phyloP scores from a whole-genome alignment of 2,113 vertebrate genomes.

The Platysternon megacephalum region DNA sequence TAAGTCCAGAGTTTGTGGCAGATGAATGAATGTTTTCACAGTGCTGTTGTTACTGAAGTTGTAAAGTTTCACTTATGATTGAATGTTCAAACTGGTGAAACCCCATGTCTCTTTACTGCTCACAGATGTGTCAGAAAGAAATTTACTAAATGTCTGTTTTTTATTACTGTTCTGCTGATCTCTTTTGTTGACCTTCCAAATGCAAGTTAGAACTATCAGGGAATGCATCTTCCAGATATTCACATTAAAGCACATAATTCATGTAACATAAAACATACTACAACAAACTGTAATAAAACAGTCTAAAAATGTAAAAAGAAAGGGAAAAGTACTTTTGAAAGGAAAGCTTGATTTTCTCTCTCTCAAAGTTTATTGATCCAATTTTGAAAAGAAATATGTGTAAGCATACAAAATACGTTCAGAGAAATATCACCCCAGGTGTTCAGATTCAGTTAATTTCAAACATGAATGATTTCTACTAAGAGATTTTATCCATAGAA shows the following conservation, averaged over 20 bases:
- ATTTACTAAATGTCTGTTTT: constrained; percentile 65
- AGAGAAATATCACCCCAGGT: not conserved
- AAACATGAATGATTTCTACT: not conserved
- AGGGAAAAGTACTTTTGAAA: constrained; percentile 36
- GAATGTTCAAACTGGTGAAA: constrained; percentile 66
- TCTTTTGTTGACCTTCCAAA: constrained; percentile 65
- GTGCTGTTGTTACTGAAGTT: constrained; percentile 61
- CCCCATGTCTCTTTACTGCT: constrained; percentile 67
- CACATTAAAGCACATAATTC: constrained; percentile 62
- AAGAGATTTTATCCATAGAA: not conserved
- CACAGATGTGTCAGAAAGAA: constrained; percentile 75
- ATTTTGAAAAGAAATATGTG: constrained; percentile 25
- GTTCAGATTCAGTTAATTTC: not conserved
- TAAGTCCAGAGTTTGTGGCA: constrained; percentile 73
- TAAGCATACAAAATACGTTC: fast-evolving
- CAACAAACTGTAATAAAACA: constrained; percentile 37
- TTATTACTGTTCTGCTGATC: constrained; percentile 65
- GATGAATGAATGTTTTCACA: constrained; percentile 74
- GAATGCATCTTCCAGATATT: constrained; percentile 72
- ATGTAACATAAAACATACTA: constrained; percentile 64
- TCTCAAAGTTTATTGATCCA: constrained; percentile 45
- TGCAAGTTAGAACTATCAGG: constrained; percentile 33
- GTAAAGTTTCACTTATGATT: constrained; percentile 69
- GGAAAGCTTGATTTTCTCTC: constrained; percentile 40
- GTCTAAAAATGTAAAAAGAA: constrained; percentile 8